Conservation (phyloP, 1,140 invertebrate species). For the Drosophila bifasciata region DNA sequence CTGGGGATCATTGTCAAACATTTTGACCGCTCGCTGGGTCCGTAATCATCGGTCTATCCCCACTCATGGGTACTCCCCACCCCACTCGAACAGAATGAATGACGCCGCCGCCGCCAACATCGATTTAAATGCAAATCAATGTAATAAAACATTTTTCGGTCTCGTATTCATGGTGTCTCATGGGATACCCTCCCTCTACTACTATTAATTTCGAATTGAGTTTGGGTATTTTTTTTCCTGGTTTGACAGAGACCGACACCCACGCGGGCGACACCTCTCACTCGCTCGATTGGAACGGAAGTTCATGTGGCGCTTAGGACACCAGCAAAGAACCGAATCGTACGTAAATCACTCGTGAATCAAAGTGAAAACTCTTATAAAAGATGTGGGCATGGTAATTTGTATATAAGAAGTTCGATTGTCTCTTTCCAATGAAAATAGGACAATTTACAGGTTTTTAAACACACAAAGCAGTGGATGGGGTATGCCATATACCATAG, state of each 20-base stretch:
- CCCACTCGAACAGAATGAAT: slow-evolving; percentile 28
- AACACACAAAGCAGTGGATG: slow-evolving; percentile 1
- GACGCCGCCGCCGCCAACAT: slow-evolving; percentile 65
- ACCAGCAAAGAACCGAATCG: slow-evolving; percentile 43
- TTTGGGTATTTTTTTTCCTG: slow-evolving; percentile 20
- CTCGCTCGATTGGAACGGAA: slow-evolving; percentile 53
- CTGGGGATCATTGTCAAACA: slow-evolving; percentile 62
- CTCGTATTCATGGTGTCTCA: slow-evolving; percentile 36
- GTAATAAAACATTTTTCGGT: slow-evolving; percentile 77
- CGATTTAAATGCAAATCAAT: slow-evolving; percentile 82
- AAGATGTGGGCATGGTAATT: slow-evolving; percentile 47
- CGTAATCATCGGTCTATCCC: slow-evolving; percentile 65
- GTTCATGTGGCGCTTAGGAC: slow-evolving; percentile 76
- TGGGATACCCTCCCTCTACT: slow-evolving; percentile 29
- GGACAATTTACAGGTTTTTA: slow-evolving; percentile 41
- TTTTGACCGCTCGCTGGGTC: slow-evolving; percentile 76
- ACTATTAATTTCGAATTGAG: slow-evolving; percentile 76
- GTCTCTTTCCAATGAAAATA: slow-evolving; percentile 36
- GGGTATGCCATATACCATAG: slow-evolving; percentile 8
- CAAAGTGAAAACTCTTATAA: slow-evolving; percentile 31
- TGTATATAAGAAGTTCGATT: slow-evolving; percentile 28
- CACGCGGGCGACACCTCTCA: slow-evolving; percentile 57
- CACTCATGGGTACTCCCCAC: background rate
- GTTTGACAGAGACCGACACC: slow-evolving; percentile 45
- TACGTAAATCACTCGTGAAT: slow-evolving; percentile 59